Conservation (phyloP, 2,888 invertebrate genomes). For the Clusia tigrina region DNA sequence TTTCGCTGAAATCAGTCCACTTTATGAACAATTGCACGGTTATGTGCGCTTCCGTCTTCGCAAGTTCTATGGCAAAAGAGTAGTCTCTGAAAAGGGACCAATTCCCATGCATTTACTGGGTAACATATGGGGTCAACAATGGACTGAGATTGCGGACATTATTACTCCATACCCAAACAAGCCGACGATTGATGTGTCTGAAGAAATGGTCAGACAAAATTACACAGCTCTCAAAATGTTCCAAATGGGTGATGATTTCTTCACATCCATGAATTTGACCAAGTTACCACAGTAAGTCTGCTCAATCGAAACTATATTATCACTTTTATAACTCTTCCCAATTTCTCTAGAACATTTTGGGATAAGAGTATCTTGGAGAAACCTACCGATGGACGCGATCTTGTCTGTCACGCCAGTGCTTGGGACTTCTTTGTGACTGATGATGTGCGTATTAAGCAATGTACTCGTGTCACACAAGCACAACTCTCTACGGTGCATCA, state of each 20-base stretch:
- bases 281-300: slow-evolving; percentile 71
- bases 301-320: background rate
- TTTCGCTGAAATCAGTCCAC: slow-evolving; percentile 78
- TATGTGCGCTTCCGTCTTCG: slow-evolving; percentile 78
- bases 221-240: slow-evolving; percentile 83
- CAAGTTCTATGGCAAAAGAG: slow-evolving; percentile 75
- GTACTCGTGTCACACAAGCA: slow-evolving; percentile 69
- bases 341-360: slow-evolving; percentile 82
- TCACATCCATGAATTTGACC: slow-evolving; percentile 81
- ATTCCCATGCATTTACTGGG: slow-evolving; percentile 82
- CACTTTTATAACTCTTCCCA: slow-evolving; percentile 39
- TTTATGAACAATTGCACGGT: slow-evolving; percentile 84
- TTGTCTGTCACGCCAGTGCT: slow-evolving; percentile 87
- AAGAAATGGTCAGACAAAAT: slow-evolving; percentile 76
- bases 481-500: slow-evolving; percentile 71
- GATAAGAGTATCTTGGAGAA: slow-evolving; percentile 84
- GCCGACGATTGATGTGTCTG: slow-evolving; percentile 77
- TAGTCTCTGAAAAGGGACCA: slow-evolving; percentile 73
- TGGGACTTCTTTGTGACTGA: slow-evolving; percentile 86
- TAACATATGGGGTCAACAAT: slow-evolving; percentile 86
- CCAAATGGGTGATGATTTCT: slow-evolving; percentile 84
- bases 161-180: slow-evolving; percentile 79
- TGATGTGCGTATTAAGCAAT: slow-evolving; percentile 80
- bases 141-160: slow-evolving; percentile 68
- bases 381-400: slow-evolving; percentile 74